A percentile compares a stretch with the other conserved stretches of the same genome.
Evolutionary conservation across 2,888 invertebrate species (phyloP).

Genomic region (Pollenia amentaria): DNA sequence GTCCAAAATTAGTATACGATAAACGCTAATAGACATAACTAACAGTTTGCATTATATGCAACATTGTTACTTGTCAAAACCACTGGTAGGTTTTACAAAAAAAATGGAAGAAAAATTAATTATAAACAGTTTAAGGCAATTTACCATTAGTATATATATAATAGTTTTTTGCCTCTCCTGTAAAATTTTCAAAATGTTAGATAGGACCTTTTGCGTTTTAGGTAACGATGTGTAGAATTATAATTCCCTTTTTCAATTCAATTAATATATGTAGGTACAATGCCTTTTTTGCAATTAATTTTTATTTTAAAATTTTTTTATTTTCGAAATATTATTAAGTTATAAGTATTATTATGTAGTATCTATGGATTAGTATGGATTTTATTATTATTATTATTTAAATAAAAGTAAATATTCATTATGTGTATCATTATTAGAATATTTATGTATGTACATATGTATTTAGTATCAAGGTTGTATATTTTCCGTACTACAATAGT

Average conservation of each 20-base stretch:
- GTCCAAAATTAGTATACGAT: too few species aligned
- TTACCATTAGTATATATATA: too few species aligned
- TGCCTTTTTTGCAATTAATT: constrained; percentile 29
- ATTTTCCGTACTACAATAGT: constrained; percentile 45
- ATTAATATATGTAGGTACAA: background rate
- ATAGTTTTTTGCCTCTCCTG: too few species aligned
- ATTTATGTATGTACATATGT: constrained; percentile 20
- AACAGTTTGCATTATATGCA: too few species aligned
- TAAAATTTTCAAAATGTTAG: too few species aligned
- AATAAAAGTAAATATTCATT: constrained; percentile 49
- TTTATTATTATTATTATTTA: constrained; percentile 49
- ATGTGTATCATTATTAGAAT: constrained; percentile 43
- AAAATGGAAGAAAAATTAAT: too few species aligned
- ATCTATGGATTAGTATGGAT: constrained; percentile 30
- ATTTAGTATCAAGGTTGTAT: constrained; percentile 46
- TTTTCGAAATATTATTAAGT: constrained; percentile 67
- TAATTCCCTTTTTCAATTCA: background rate
- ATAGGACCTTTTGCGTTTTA: too few species aligned
- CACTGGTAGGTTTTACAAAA: too few species aligned
- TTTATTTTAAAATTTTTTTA: constrained; percentile 50
- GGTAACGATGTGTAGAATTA: background rate
- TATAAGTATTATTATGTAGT: constrained; percentile 46
- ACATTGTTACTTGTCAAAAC: too few species aligned
- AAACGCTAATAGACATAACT: too few species aligned
- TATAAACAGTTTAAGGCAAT: too few species aligned